Conservation (phyloP, 2,888 invertebrate species). For the Rhagonycha lutea region DNA sequence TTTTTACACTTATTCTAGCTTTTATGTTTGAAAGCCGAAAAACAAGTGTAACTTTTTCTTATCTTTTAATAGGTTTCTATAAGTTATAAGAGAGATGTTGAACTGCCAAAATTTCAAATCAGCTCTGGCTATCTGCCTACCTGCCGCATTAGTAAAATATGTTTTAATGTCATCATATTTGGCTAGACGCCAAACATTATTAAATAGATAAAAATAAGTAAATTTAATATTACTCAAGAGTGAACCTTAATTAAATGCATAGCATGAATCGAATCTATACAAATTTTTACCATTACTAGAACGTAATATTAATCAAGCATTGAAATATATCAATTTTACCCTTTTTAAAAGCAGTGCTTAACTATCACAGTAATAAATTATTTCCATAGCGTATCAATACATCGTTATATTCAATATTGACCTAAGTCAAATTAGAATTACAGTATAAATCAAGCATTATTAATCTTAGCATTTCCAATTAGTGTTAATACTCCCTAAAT, state of each 20-base stretch:
- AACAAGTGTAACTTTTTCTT: neutral
- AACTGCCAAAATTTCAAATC: neutral
- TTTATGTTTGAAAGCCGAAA: neutral
- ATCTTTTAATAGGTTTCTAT: neutral
- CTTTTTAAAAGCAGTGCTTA: neutral
- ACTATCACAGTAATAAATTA: neutral
- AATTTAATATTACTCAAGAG: neutral
- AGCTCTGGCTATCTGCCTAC: neutral
- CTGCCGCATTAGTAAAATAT: neutral
- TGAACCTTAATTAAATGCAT: no score
- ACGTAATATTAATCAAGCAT: no score
- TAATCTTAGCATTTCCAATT: neutral
- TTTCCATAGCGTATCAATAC: neutral
- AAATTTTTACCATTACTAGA: no score
- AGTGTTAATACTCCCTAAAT: neutral
- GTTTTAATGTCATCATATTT: neutral
- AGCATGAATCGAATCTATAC: no score
- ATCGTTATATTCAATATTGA: slow-evolving; percentile 2
- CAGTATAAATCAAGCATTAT: neutral
- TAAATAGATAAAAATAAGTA: neutral
- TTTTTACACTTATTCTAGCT: neutral
- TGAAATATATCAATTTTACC: no score
- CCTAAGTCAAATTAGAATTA: neutral
- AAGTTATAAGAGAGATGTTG: neutral
- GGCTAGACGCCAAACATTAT: neutral